Evolutionary conservation across 1,140 invertebrate genomes (phyloP).

Genomic region (Sycobia sp.): DNA sequence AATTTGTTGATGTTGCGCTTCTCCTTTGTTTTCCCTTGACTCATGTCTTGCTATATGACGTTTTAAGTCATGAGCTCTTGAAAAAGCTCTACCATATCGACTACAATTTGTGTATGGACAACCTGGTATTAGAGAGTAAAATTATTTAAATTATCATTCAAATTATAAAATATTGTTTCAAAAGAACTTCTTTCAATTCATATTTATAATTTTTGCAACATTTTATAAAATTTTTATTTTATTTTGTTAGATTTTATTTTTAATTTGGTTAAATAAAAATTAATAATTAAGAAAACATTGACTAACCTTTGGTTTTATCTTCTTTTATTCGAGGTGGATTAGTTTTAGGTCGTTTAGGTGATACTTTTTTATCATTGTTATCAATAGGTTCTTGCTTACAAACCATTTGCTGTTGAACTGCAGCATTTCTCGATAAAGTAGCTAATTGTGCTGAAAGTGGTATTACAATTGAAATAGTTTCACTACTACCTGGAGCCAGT

Average conservation of each 20-base stretch:
- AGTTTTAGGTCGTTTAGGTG: conserved; percentile 20
- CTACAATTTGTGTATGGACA: conserved; percentile 54
- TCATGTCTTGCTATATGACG: conserved; percentile 56
- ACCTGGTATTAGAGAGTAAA: conserved; percentile 38
- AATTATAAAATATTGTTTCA: neutral
- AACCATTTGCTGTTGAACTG: conserved; percentile 4
- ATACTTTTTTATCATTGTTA: conserved; percentile 27
- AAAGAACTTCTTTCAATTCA: too few relatives aligned
- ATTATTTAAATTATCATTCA: conserved; percentile 1
- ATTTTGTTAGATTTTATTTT: too few relatives aligned
- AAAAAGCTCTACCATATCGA: conserved; percentile 54
- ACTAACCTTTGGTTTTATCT: conserved; percentile 33
- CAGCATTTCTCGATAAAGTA: conserved; percentile 39
- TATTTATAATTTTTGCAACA: too few relatives aligned
- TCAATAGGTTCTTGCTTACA: conserved; percentile 20
- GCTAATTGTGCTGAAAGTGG: conserved; percentile 47
- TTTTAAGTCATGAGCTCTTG: conserved; percentile 56
- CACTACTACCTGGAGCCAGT: conserved; percentile 49
- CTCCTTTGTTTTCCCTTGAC: conserved; percentile 52
- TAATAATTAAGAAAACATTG: too few relatives aligned
- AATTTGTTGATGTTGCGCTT: conserved; percentile 38
- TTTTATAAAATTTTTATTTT: conserved; percentile 34
- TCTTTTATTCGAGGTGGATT: conserved; percentile 31
- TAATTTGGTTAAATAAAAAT: too few relatives aligned
- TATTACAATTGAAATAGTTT: conserved; percentile 58